Evolutionary conservation across 2,797 vertebrate genomes (phyloP), one percentile per base, ranked within the genome.

Genomic region (Xenentodon cancila): DNA sequence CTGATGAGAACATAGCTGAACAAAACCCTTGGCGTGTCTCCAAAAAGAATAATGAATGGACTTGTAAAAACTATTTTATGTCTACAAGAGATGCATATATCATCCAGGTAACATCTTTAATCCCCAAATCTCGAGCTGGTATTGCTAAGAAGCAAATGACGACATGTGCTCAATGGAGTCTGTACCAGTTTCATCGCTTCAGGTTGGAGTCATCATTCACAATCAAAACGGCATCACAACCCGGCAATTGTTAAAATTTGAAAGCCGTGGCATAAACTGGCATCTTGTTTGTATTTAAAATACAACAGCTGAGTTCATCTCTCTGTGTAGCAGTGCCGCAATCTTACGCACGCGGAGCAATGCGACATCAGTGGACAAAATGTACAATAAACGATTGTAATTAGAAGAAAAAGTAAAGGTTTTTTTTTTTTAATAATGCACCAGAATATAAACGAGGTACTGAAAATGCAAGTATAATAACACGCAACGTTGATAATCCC

Each of bases 1-100:
- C 93, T 73, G 94, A 94, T 56, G 94, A 95, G 82, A 93, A 95
- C 94, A 95, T 95, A 70, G 71, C 72, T 78, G 74, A 76, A 68
- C 69, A 46, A 64, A 73, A 64, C 80, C 64, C 68, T 82, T 82
- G 59, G 71, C 60, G 56, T 55, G 69, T 86, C 75, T 77, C 71
- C 57, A 69, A 79, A 80, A 77, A 86, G 22, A 85, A 82, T 48
- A 79, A 68, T 20, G 55, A 64, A 25, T 60, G 69, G 82, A 71
- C 71, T 77, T 84, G 82, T 19, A 75, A 71, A 79, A 80, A 43
- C 17, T 46, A 42, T 72, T 61, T 64, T 71, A 85, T 54, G 79
- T 77, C 60, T 54, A 27, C 68, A 37, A 75, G n/a, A 67, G 81
- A 79, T 82, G 60, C 67, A 63, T 42, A 68, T 48, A 64, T 47